These are phyloP conservation scores for Apotomis betuletana DNA, from an alignment of 2,888 invertebrate species.

Conservation along the genomic window DNA sequence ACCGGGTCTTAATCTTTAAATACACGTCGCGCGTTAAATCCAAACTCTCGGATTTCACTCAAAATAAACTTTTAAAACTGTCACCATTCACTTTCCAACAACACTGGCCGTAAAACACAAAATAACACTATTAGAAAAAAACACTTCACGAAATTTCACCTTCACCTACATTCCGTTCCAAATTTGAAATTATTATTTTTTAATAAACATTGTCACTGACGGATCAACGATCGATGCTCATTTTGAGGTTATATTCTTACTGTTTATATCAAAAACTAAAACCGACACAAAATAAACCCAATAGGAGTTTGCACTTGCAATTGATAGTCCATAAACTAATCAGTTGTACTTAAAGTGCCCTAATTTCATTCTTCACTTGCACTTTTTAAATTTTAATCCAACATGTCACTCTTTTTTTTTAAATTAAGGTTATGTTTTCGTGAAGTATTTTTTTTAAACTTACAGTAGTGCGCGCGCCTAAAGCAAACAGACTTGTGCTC, in stretches of 20 bases:
- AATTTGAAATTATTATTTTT: constrained; percentile 36
- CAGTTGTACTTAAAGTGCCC: background rate
- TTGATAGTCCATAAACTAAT: background rate
- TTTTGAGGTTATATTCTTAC: background rate
- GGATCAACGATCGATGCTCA: background rate
- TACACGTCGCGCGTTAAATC: constrained; percentile 16
- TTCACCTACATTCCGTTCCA: constrained; percentile 46
- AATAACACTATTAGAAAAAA: constrained; percentile 41
- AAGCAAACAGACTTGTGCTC: constrained; percentile 67
- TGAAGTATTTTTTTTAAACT: constrained; percentile 55
- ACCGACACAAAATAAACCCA: background rate
- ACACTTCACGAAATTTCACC: constrained; percentile 45
- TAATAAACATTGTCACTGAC: constrained; percentile 4
- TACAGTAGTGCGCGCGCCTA: constrained; percentile 79
- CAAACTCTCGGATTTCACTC: constrained; percentile 23
- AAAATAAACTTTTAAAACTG: constrained; percentile 26
- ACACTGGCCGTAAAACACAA: constrained; percentile 18
- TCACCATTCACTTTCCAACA: constrained; percentile 37
- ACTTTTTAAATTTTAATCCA: constrained; percentile 6
- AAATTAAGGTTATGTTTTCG: constrained; percentile 27
- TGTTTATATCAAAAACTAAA: background rate
- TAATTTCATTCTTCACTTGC: constrained; percentile 5
- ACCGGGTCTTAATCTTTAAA: constrained; percentile 28
- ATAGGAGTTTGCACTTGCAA: background rate
- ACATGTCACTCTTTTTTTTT: constrained; percentile 1